Evolutionary conservation across 2,113 vertebrate genomes (phyloP).

Genomic region (Zingel zingel): DNA sequence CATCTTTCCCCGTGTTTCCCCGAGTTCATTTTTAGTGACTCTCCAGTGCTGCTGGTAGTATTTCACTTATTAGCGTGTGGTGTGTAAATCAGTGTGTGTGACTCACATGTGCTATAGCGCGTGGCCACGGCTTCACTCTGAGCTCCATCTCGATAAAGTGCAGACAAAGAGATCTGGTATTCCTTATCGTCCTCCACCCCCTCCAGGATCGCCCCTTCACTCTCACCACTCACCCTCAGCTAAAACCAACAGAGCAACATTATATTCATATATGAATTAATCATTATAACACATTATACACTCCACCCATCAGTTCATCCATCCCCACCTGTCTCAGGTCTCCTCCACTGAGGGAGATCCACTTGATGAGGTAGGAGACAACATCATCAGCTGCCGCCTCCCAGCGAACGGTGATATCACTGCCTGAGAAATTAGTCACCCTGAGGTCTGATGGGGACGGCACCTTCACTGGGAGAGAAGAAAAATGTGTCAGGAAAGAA

Average conservation of each 20-base stretch:
- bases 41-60: not conserved
- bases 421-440: conserved; percentile 88
- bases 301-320: not conserved
- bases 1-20: too few relatives aligned
- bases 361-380: conserved; percentile 92
- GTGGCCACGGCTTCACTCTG: conserved; percentile 90
- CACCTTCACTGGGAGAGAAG: conserved; percentile 87
- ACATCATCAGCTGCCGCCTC: conserved; percentile 88
- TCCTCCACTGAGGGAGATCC: conserved; percentile 90
- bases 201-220: conserved; percentile 84
- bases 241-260: conserved; percentile 56
- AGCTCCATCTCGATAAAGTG: conserved; percentile 91
- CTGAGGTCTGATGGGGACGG: conserved; percentile 88
- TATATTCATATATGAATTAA: not conserved
- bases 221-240: conserved; percentile 87
- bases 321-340: conserved; percentile 88
- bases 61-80: not conserved
- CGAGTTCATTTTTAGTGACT: not conserved
- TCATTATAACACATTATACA: not conserved
- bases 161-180: conserved; percentile 93
- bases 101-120: conserved; percentile 91
- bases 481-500: not conserved
- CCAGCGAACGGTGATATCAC: conserved; percentile 88
- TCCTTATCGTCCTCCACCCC: conserved; percentile 89
- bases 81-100: not conserved